Conservation (phyloP, 2,888 invertebrate species). For the Pammene fasciana region DNA sequence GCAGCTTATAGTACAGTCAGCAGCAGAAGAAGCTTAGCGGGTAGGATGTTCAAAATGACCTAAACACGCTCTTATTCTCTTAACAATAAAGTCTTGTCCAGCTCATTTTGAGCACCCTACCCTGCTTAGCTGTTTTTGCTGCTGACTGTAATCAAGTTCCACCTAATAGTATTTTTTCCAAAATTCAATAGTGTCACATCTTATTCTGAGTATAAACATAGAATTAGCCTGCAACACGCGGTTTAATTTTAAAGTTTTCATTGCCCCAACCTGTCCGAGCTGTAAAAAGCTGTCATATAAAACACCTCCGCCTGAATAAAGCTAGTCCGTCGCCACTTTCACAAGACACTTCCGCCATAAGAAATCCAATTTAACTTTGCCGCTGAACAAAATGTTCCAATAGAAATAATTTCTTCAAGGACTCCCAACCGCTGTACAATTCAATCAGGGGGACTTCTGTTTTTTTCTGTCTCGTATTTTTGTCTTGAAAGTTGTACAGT, state of each 20-base stretch:
- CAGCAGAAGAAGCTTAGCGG: no score
- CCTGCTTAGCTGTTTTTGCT: no score
- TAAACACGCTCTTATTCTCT: no score
- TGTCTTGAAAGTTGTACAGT: slow-evolving; percentile 63
- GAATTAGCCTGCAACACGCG: not conserved
- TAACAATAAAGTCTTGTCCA: no score
- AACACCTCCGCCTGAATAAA: slow-evolving; percentile 69
- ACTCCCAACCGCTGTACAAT: slow-evolving; percentile 78
- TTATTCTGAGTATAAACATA: no score
- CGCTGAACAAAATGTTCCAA: slow-evolving; percentile 80
- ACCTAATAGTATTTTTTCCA: no score
- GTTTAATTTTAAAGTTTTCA: slow-evolving; percentile 34
- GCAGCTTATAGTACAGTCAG: no score
- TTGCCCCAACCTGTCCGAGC: slow-evolving; percentile 24
- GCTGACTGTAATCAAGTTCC: no score
- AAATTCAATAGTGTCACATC: no score
- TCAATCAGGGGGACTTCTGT: slow-evolving; percentile 74
- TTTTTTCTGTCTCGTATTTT: slow-evolving; percentile 64
- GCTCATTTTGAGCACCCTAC: no score
- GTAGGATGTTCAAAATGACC: no score
- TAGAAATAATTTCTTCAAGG: slow-evolving; percentile 82
- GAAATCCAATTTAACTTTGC: slow-evolving; percentile 83
- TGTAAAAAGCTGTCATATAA: slow-evolving; percentile 68
- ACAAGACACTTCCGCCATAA: slow-evolving; percentile 74
- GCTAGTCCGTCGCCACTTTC: slow-evolving; percentile 68